Conservation (phyloP, 2,113 vertebrate genomes). For the Parus major region DNA sequence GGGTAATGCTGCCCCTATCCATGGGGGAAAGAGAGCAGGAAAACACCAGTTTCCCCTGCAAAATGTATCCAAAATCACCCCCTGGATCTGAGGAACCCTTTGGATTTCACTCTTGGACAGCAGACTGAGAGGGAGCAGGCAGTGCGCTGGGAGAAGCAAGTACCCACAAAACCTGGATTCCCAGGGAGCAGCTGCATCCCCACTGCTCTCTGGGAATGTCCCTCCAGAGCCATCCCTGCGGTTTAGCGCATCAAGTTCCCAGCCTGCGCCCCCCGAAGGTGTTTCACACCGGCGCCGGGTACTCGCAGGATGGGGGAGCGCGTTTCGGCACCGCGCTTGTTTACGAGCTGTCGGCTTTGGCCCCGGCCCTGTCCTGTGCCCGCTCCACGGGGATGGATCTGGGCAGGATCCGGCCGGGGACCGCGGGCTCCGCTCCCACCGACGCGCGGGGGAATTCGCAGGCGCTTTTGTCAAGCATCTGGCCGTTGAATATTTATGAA, state of each 20-base stretch:
- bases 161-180: rapidly evolving
- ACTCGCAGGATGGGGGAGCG: rapidly evolving
- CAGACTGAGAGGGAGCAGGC: background rate
- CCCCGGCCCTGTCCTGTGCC: rapidly evolving
- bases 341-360: background rate
- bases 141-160: rapidly evolving
- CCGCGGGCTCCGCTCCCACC: background rate
- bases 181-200: background rate
- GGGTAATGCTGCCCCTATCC: background rate
- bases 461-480: background rate
- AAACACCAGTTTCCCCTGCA: background rate
- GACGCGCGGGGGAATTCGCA: background rate
- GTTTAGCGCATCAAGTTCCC: rapidly evolving
- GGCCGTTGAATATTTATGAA: background rate
- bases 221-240: background rate
- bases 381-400: background rate
- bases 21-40: background rate
- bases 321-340: rapidly evolving
- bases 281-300: rapidly evolving
- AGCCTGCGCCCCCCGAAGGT: rapidly evolving
- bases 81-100: rapidly evolving
- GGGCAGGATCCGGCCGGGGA: background rate
- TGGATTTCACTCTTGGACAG: rapidly evolving
- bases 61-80: background rate
- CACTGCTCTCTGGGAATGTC: rapidly evolving